phyloP scores from a whole-genome alignment of 2,113 vertebrate species.

The Camelus bactrianus region DNA sequence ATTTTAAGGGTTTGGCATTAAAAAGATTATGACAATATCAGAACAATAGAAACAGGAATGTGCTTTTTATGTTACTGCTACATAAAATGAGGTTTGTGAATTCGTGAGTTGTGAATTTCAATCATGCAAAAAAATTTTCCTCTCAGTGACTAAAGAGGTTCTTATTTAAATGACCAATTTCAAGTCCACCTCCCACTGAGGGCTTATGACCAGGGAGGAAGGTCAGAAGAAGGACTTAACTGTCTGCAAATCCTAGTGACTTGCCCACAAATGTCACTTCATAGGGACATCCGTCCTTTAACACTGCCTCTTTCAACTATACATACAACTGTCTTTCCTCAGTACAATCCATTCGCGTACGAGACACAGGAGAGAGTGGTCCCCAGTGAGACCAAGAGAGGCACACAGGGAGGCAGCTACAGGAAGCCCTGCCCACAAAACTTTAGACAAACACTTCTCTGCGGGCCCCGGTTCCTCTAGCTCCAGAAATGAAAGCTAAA shows the following conservation, averaged over 20 bases:
- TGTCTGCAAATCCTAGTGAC: neutral
- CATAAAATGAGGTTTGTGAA: neutral
- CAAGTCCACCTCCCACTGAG: neutral
- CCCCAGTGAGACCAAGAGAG: neutral
- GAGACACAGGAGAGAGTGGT: neutral
- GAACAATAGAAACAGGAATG: neutral
- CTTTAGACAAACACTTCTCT: neutral
- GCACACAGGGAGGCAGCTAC: no score
- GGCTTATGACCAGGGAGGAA: neutral
- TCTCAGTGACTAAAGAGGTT: neutral
- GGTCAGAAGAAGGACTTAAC: neutral
- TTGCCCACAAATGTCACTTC: neutral
- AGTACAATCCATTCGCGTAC: fast-evolving
- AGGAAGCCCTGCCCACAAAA: neutral
- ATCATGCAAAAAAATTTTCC: neutral
- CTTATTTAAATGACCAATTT: neutral
- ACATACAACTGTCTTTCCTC: fast-evolving
- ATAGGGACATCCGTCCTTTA: neutral
- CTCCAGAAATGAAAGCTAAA: neutral
- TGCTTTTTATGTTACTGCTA: neutral
- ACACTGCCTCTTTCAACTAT: neutral
- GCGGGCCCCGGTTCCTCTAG: fast-evolving
- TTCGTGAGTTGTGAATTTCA: neutral
- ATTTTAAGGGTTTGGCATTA: neutral
- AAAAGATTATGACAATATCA: neutral